Evolutionary conservation across 2,113 vertebrate species (phyloP), one percentile per base, ranked within the genome.

Genomic region (Brachirus orientalis): DNA sequence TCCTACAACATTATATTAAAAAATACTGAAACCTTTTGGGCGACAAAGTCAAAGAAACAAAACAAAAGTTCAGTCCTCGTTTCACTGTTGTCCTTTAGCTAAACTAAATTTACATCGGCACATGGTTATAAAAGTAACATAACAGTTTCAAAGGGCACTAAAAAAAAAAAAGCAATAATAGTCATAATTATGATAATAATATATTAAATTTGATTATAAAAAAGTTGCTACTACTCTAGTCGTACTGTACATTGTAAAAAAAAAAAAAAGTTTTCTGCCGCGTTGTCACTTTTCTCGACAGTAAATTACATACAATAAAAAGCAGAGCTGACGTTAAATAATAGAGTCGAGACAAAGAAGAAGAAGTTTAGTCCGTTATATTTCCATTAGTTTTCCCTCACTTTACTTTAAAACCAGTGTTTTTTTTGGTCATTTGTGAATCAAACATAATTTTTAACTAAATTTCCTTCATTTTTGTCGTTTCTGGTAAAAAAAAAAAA

Each of bases 171-270:
- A 8, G 93, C 81, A 90, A 63, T 95, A 91, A 57, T 73, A 47
- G n/a, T n/a, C n/a, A 63, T 43, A 72, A 53, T 33, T 69, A 88
- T 91, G 89, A 88, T 94, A 94, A 96, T 83, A 95, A 96, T 96
- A 96, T 96, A 96, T 96, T 95, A 95, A 95, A 95, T 95, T 94
- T 94, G 91, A 93, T 93, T 93, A 94, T 95, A 94, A 94, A 96
- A 47, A 94, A 90, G 77, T 86, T 80, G 90, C 79, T 92, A 86
- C 89, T 78, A 89, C 82, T 92, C 78, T 87, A 89, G 64, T 80
- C 85, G 88, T 83, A 92, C 91, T 93, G 92, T 96, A 96, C 94
- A 93, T 79, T 89, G 94, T 93, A 95, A 95, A 95, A 83, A 95
- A 53, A 20, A 37, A 54, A 92, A 95, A 95, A 95, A 80, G 75